phyloP scores from a whole-genome alignment of 2,888 invertebrate genomes.

The Drosophila kambysellisi region DNA sequence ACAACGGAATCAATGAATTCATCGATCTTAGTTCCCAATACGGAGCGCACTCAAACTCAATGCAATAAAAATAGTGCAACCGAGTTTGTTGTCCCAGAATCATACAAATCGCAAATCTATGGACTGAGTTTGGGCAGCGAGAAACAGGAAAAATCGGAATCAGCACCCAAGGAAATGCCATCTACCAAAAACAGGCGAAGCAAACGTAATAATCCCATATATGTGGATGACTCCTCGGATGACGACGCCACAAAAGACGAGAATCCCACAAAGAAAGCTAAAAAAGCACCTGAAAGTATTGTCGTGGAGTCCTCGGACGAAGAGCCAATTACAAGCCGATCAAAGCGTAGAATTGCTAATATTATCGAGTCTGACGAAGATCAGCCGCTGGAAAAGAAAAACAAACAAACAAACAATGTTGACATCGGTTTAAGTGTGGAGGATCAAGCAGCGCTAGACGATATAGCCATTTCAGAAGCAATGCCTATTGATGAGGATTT shows the following conservation, averaged over 20 bases:
- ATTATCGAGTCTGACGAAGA: slow-evolving; percentile 5
- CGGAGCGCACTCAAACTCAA: slow-evolving; percentile 41
- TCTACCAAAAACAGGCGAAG: background rate
- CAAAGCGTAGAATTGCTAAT: background rate
- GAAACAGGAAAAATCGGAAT: background rate
- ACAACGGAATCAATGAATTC: slow-evolving; percentile 64
- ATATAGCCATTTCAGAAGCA: background rate
- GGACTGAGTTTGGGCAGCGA: slow-evolving; percentile 18
- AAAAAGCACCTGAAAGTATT: background rate
- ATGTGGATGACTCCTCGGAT: slow-evolving; percentile 50
- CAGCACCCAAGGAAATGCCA: background rate
- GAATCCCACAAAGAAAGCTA: slow-evolving; percentile 23
- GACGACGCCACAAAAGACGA: slow-evolving; percentile 20
- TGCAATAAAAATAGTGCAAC: slow-evolving; percentile 15
- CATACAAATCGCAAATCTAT: slow-evolving; percentile 28
- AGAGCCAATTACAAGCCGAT: background rate
- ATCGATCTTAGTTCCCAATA: slow-evolving; percentile 71
- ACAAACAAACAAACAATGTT: background rate
- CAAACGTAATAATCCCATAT: slow-evolving; percentile 36
- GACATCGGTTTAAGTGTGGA: background rate
- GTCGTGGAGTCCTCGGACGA: slow-evolving; percentile 2
- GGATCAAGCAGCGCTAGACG: background rate
- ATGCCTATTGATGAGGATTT: slow-evolving; percentile 5
- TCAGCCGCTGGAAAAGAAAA: slow-evolving; percentile 5
- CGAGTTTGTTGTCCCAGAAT: slow-evolving; percentile 55